Conservation (phyloP, 2,113 vertebrate genomes). For the Fulmarus glacialis region DNA sequence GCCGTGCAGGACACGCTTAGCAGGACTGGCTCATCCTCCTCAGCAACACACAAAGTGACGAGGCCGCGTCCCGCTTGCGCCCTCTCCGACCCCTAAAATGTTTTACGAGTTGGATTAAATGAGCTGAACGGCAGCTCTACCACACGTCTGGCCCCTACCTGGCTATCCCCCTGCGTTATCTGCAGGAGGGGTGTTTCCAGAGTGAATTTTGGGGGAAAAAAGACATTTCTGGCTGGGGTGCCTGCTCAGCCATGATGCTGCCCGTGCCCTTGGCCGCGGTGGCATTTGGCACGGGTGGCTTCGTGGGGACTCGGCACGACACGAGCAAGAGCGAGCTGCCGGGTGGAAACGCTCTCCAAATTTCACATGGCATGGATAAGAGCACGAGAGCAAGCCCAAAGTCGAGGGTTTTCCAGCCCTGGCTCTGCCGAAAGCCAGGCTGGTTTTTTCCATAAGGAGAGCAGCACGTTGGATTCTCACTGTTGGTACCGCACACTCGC, state of each 20-base stretch:
- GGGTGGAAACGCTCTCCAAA: not conserved
- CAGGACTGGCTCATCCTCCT: not conserved
- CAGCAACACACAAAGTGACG: accelerated
- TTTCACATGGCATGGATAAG: not conserved
- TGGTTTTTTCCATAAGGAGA: not conserved
- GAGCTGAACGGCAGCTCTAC: not conserved
- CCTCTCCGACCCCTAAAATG: not conserved
- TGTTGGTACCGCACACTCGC: not conserved
- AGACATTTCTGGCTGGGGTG: not conserved
- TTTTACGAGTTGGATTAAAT: not conserved
- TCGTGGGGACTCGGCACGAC: accelerated
- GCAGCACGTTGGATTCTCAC: not conserved
- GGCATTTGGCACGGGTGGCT: not conserved
- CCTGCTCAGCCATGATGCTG: accelerated
- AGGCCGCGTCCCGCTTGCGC: accelerated
- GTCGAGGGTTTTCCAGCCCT: not conserved
- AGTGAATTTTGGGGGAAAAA: accelerated
- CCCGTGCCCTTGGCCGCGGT: accelerated
- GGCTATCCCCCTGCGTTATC: accelerated
- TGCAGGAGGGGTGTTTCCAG: not conserved
- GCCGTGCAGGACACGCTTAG: not conserved
- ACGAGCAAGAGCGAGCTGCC: not conserved
- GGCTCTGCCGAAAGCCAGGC: not conserved
- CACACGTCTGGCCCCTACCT: accelerated
- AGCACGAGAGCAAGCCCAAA: accelerated